Percentiles rank a stretch among this genome's conserved stretches.
These are phyloP conservation scores for Regulus satrapa DNA, from an alignment of 2,113 vertebrate species.

Conservation along the genomic window DNA sequence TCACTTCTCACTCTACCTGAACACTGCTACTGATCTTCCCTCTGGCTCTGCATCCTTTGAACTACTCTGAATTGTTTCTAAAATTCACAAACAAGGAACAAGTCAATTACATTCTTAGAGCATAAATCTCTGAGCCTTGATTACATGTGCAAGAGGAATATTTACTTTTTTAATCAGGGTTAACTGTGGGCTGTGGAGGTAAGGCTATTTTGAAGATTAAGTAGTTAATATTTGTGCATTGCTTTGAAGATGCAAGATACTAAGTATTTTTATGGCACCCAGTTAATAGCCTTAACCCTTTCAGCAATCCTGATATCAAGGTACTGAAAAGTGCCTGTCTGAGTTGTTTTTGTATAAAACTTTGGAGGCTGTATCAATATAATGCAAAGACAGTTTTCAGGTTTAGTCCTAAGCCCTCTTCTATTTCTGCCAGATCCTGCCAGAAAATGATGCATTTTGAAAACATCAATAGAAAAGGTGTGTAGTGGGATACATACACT, in stretches of 20 bases:
- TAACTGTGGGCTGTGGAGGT: constrained; percentile 59
- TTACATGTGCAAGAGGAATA: constrained; percentile 30
- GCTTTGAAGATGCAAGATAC: constrained; percentile 14
- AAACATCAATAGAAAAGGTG: neutral
- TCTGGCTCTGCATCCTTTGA: neutral
- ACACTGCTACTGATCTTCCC: neutral
- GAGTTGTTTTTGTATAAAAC: neutral
- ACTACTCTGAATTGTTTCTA: neutral
- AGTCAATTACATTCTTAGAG: constrained; percentile 26
- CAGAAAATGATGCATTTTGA: neutral
- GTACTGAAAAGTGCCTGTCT: neutral
- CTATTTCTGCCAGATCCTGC: neutral
- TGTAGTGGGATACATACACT: neutral
- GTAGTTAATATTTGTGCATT: constrained; percentile 24
- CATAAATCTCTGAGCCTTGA: constrained; percentile 26
- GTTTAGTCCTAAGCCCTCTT: neutral
- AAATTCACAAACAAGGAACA: neutral
- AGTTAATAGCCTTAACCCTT: constrained; percentile 19
- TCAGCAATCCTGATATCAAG: neutral
- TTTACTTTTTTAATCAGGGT: constrained; percentile 48
- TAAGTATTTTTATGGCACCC: constrained; percentile 19
- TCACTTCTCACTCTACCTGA: neutral
- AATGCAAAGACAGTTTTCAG: neutral
- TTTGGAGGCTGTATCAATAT: neutral
- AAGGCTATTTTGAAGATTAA: constrained; percentile 53